Conservation (phyloP, 2,113 vertebrate genomes). For the Athene noctua region DNA sequence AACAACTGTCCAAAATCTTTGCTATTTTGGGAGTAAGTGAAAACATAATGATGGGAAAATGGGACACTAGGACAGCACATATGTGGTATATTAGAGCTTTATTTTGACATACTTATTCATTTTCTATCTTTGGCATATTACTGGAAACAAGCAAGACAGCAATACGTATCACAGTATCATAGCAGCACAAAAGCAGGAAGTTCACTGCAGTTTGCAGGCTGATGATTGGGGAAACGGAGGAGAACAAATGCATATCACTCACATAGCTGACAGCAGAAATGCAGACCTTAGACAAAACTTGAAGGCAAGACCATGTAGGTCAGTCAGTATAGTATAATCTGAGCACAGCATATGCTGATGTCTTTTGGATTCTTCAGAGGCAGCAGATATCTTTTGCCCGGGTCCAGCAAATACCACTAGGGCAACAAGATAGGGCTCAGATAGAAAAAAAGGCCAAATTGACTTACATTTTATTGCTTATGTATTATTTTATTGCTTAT, state of each 20-base stretch:
- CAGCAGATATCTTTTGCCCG: background rate
- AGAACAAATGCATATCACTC: background rate
- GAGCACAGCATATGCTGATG: background rate
- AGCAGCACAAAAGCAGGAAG: background rate
- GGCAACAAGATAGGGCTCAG: background rate
- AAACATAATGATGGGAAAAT: background rate
- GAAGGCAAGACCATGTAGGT: background rate
- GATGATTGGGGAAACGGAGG: background rate
- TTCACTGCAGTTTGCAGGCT: background rate
- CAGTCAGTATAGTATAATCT: background rate
- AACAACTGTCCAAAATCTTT: background rate
- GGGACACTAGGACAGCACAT: background rate
- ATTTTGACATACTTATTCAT: background rate
- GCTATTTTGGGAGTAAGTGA: background rate
- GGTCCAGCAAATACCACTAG: background rate
- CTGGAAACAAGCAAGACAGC: background rate
- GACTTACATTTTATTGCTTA: background rate
- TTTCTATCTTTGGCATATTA: background rate
- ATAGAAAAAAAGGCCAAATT: background rate
- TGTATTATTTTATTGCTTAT: background rate
- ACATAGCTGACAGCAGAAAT: background rate
- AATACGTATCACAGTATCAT: background rate
- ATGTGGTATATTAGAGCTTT: background rate
- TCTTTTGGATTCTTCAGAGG: background rate
- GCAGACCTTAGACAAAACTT: background rate